These are phyloP conservation scores for Delichon dasypus DNA, from an alignment of 2,797 vertebrate species.

Conservation along the genomic window DNA sequence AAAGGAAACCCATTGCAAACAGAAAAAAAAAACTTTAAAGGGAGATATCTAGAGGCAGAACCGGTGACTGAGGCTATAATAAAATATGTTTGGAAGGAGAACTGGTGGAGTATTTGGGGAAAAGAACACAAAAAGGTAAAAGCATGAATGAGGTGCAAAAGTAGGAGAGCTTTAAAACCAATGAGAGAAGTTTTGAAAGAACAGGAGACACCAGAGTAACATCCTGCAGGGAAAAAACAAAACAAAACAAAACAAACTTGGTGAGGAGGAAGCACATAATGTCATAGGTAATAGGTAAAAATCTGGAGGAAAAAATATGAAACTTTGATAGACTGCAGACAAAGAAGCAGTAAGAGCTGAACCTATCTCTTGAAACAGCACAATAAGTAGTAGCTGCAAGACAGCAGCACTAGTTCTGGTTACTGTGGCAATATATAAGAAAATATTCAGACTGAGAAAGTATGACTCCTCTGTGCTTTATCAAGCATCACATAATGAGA, in stretches of 20 bases:
- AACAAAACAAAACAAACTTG: neutral
- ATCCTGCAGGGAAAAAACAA: neutral
- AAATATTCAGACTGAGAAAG: neutral
- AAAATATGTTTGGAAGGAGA: neutral
- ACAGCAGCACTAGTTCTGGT: neutral
- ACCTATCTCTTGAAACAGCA: neutral
- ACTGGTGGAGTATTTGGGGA: neutral
- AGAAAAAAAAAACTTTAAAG: neutral
- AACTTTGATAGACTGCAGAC: neutral
- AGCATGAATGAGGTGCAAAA: neutral
- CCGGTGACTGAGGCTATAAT: neutral
- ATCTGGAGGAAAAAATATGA: neutral
- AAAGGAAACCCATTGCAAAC: neutral
- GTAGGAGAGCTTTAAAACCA: neutral
- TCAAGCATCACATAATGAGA: conserved; percentile 25
- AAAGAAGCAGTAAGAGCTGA: neutral
- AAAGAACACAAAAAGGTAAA: neutral
- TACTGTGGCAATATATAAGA: conserved; percentile 6
- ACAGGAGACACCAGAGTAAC: neutral
- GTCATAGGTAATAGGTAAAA: neutral
- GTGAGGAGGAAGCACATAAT: neutral
- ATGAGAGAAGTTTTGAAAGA: neutral
- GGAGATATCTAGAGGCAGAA: neutral
- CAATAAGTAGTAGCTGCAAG: conserved; percentile 11
- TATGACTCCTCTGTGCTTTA: conserved; percentile 1